Evolutionary conservation across 2,888 invertebrate genomes (phyloP).

Genomic region (Caradrina kadenii): DNA sequence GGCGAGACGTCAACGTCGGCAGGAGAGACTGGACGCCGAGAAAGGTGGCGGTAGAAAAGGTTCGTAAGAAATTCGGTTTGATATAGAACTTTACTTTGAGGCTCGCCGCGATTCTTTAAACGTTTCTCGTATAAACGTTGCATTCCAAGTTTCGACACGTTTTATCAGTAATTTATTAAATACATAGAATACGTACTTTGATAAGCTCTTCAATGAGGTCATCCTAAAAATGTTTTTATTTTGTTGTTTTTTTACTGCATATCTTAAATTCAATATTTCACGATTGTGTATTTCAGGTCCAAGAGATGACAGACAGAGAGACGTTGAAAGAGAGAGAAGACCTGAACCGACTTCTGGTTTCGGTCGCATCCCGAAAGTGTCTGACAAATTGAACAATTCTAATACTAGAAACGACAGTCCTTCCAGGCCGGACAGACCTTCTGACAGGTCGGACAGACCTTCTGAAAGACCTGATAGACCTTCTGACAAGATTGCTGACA

Average conservation of each 20-base stretch:
- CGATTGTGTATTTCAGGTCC: conserved; percentile 69
- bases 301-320: conserved; percentile 74
- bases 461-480: conserved; percentile 62
- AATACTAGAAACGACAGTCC: conserved; percentile 72
- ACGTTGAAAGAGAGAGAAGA: conserved; percentile 79
- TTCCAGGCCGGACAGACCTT: conserved; percentile 59
- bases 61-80: conserved; percentile 50
- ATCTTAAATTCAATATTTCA: conserved; percentile 15
- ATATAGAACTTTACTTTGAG: not conserved
- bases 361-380: conserved; percentile 90
- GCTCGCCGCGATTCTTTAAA: no score
- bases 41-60: conserved; percentile 74
- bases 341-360: conserved; percentile 75
- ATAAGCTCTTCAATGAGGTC: no score
- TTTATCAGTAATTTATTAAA: no score
- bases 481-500: conserved; percentile 60
- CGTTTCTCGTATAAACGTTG: no score
- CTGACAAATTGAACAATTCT: conserved; percentile 74
- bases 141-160: no score
- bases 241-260: not conserved
- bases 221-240: no score
- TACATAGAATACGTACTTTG: no score
- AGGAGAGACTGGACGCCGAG: conserved; percentile 82
- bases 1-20: conserved; percentile 90
- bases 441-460: conserved; percentile 60